Percentiles rank a stretch among this genome's conserved stretches.
These are phyloP conservation scores for Brachyalestes nurse DNA, from an alignment of 2,797 vertebrate genomes.

Conservation along the genomic window DNA sequence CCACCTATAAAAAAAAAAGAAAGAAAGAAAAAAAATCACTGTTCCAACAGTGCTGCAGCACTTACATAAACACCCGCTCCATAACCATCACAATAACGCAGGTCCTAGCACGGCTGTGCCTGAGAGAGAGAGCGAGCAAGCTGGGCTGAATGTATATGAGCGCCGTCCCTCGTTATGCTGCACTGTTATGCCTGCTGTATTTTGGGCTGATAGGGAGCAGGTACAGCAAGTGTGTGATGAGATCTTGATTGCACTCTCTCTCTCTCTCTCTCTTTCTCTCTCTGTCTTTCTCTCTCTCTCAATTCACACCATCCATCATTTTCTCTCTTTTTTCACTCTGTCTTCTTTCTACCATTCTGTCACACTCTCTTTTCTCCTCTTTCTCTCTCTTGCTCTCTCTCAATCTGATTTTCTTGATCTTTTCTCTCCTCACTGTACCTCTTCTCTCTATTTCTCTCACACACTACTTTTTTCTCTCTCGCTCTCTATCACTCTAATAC, in stretches of 20 bases:
- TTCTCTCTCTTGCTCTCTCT: background rate
- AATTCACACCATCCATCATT: background rate
- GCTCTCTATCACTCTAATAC: background rate
- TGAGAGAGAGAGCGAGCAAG: conserved; percentile 57
- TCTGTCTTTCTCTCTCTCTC: conserved; percentile 29
- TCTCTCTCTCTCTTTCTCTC: background rate
- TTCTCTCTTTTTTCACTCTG: conserved; percentile 8
- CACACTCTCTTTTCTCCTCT: background rate
- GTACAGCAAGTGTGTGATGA: conserved; percentile 22
- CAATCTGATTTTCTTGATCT: background rate
- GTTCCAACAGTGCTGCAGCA: conserved; percentile 47
- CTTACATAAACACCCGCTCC: conserved; percentile 53
- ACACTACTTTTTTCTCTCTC: background rate
- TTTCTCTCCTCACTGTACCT: background rate
- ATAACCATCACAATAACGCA: conserved; percentile 40
- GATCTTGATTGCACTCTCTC: conserved; percentile 47
- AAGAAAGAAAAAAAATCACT: conserved; percentile 14
- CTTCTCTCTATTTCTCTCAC: conserved; percentile 16
- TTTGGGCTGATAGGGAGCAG: conserved; percentile 15
- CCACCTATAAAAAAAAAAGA: background rate
- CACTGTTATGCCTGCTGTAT: conserved; percentile 22
- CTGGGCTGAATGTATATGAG: conserved; percentile 47
- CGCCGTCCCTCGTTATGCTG: conserved; percentile 26
- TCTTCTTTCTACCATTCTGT: background rate
- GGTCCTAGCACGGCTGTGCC: conserved; percentile 23